Base-by-base conservation (phyloP, 1,140 invertebrate genomes). In the Cherax destructor region DNA sequence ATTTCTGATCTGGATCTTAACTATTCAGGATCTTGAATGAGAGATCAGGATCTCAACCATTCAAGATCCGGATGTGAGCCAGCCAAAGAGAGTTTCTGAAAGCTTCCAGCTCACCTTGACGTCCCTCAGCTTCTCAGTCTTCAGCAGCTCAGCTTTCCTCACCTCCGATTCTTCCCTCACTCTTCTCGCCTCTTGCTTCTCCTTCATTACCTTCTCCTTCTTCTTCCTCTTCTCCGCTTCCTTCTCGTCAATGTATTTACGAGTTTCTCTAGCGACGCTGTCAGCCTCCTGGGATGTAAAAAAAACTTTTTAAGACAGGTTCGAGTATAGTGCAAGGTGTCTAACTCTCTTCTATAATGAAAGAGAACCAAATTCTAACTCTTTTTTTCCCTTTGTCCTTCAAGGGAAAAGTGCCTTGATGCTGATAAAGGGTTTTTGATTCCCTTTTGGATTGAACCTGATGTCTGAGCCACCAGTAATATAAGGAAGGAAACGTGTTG, bases 101-200 rank as follows among this genome's bases (percentile, higher is more conserved):
- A 56, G 9, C 52, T 56, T 56, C 7, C 52, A 9, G 5, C 81
- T 83, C 59, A 83, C 81, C 56, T 49, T 69, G 59, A 69, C 81
- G 24, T 83, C 81, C 18, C 52, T 61, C 59, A 83, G 81, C 21
- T 83, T 83, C 18, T 47, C 52, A 9, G 61, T 69, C 59, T 83
- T 83, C 24, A 83, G 59, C 13, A 69, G 16, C n/a, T 83, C 81
- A 9, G 69, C 81, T 30, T 83, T 83, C 49, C 61, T 61, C 41
- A 83, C 49, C 18, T 83, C 81, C 1, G 81, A 59, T n/a, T 83
- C 30, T 52, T 47, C 30, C 24, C 61, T 69, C 81, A 69, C 56
- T 61, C 24, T 69, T 47, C 21, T 65, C n/a, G 56, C 59, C 30
- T 83, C 81, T n/a, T 69, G n/a, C 24, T 56, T 65, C 21, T 83